These are phyloP conservation scores for Fregata magnificens DNA, from an alignment of 2,113 vertebrate species.

Conservation along the genomic window DNA sequence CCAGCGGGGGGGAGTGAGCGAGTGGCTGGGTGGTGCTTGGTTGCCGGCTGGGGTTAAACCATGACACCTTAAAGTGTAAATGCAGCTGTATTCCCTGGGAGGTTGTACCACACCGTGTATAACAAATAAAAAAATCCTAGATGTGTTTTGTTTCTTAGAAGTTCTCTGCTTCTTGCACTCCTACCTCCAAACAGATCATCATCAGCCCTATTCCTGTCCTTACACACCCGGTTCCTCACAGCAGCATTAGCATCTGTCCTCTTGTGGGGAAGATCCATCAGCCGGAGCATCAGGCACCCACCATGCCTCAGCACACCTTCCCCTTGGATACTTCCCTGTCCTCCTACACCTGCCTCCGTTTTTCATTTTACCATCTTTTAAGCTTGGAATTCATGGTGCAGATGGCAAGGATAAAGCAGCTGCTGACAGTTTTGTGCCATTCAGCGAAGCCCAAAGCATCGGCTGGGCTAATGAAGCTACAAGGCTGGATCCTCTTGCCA, in stretches of 20 bases:
- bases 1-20: too few relatives aligned
- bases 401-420: background rate
- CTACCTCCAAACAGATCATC: accelerated
- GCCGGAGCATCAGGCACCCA: accelerated
- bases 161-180: background rate
- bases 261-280: background rate
- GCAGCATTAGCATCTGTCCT: accelerated
- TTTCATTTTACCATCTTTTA: too few relatives aligned
- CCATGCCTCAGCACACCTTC: accelerated
- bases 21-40: too few relatives aligned
- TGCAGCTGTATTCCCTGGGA: background rate
- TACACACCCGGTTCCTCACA: too few relatives aligned
- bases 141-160: background rate
- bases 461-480: background rate
- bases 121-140: background rate
- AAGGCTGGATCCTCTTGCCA: background rate
- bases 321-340: accelerated
- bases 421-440: background rate
- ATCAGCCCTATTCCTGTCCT: background rate
- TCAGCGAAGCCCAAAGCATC: background rate
- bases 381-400: background rate
- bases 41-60: too few relatives aligned
- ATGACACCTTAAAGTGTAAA: background rate
- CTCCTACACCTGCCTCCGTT: background rate
- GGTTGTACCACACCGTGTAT: background rate